Evolutionary conservation across 1,140 invertebrate species (phyloP).

Genomic region (Paraescarpia echinospica): DNA sequence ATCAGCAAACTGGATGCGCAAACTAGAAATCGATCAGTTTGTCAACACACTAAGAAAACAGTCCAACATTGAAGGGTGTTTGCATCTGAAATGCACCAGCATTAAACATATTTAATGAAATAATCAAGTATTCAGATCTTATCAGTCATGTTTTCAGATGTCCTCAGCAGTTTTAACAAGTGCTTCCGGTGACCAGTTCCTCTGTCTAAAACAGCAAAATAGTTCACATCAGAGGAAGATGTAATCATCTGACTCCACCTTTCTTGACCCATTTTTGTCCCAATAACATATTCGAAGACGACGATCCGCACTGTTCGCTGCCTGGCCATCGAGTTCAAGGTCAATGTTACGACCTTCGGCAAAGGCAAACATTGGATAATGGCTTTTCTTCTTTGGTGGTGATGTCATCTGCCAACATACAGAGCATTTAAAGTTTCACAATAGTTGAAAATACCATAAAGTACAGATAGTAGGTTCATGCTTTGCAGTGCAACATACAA

Average conservation of each 20-base stretch:
- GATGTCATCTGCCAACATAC: conserved; percentile 44
- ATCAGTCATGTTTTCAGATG: background rate
- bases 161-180: background rate
- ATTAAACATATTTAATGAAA: background rate
- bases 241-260: conserved; percentile 53
- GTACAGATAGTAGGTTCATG: background rate
- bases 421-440: conserved; percentile 11
- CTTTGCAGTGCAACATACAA: too few relatives aligned
- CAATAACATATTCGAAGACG: conserved; percentile 41
- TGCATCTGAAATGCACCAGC: background rate
- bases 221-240: conserved; percentile 44
- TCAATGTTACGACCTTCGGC: conserved; percentile 70
- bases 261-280: conserved; percentile 36
- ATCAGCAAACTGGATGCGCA: background rate
- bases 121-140: background rate
- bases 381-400: conserved; percentile 61
- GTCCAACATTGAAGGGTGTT: background rate
- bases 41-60: background rate
- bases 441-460: background rate
- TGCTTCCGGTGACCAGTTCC: background rate
- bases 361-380: conserved; percentile 82
- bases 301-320: conserved; percentile 37
- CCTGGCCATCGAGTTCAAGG: conserved; percentile 29
- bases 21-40: background rate
- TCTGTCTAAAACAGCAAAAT: background rate